Evolutionary conservation across 2,113 vertebrate genomes (phyloP), one percentile per base, ranked within the genome.

Genomic region (Lophotis ruficrista): DNA sequence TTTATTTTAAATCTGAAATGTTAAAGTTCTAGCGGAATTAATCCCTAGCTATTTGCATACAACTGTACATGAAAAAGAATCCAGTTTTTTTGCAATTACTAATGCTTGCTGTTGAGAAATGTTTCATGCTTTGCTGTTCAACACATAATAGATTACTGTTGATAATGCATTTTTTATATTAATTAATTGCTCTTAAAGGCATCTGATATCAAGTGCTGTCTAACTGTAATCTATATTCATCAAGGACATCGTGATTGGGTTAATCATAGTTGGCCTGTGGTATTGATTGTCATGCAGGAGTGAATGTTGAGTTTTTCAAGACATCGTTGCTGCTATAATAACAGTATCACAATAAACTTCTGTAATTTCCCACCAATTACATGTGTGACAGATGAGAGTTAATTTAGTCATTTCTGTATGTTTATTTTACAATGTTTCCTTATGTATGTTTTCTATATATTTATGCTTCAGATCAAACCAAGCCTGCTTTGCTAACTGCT

Each of bases 201-300:
- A 27, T 83, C 37, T 45, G 8, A 10, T 90, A 68, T 9, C 23
- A 43, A 58, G 81, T 43, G 35, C 56, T 89, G 37, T 60, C 50
- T 80, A 51, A 37, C n/a, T 61, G 28, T 79, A 45, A 86, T 90
- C 78, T 83, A 21, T 85, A 85, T 89, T 93, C 73, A 88, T 85
- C 75, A 90, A 54, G 54, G 45, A 70, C 64, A 62, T 90, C 50
- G 45, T 62, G 70, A 54, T 54, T 77, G 48, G 78, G 78, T 77
- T 95, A 96, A 89, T 89, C 57, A 41, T 6, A 30, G 66, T 11
- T 73, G 84, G 80, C 75, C 82, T 93, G 45, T 77, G 68, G 21
- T 78, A 95, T 84, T 78, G 80, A 83, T 88, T 90, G 83, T 79
- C 58, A 88, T 13, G 78, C 75, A 92, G 82, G 41, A 94, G 37